Conservation (phyloP, 1,140 invertebrate genomes). For the Panagrolaimus sp. region DNA sequence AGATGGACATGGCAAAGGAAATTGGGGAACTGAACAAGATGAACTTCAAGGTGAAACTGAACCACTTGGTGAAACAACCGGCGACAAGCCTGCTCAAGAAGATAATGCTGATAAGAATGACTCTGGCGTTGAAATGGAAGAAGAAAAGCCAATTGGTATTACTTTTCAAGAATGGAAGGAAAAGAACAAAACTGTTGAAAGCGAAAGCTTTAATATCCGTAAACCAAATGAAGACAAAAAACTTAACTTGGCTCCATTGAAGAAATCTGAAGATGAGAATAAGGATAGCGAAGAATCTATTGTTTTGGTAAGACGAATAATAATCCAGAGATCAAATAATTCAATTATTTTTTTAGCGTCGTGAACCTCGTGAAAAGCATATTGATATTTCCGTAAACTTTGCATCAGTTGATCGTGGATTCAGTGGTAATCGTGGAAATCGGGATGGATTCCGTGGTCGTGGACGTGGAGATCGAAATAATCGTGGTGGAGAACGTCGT, state of each 20-base stretch:
- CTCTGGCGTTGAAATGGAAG: constrained; percentile 19
- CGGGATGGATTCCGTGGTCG: constrained; percentile 7
- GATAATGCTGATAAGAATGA: too few species aligned
- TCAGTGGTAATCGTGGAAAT: constrained; percentile 12
- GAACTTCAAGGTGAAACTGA: constrained; percentile 36
- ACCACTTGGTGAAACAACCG: constrained; percentile 3
- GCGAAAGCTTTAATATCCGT: constrained; percentile 30
- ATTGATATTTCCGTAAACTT: constrained; percentile 41
- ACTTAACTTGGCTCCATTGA: constrained; percentile 36
- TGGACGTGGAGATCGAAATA: constrained; percentile 14
- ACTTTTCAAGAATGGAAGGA: constrained; percentile 43
- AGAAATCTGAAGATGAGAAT: constrained; percentile 22
- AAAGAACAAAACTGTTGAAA: constrained; percentile 26
- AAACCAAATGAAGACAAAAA: constrained; percentile 36
- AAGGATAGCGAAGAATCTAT: constrained; percentile 20
- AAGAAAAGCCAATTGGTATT: constrained; percentile 22
- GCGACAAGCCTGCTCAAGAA: constrained; percentile 18
- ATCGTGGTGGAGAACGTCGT: constrained; percentile 27
- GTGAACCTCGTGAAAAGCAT: constrained; percentile 32
- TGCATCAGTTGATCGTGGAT: constrained; percentile 22
- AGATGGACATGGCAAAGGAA: constrained; percentile 31
- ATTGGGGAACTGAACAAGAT: constrained; percentile 33
- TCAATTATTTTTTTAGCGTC: constrained; percentile 27
- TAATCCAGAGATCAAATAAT: not conserved
- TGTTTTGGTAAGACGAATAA: not conserved